Conservation (phyloP, 2,888 invertebrate genomes). For the Nymphalis urticae region DNA sequence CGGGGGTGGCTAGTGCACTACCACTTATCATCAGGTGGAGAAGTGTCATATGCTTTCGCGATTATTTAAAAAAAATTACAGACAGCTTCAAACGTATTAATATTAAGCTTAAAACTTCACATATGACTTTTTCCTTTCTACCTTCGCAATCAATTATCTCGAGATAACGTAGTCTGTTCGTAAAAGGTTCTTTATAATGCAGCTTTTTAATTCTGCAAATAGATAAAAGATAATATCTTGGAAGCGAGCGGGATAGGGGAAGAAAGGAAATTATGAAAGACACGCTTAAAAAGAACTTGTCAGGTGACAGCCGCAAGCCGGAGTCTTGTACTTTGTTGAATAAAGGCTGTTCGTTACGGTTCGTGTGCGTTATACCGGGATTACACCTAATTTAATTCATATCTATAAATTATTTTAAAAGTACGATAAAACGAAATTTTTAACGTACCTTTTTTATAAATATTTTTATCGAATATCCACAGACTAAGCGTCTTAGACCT, state of each 20-base stretch:
- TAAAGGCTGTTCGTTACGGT: conserved; percentile 37
- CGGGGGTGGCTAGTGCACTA: no score
- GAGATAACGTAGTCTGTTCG: conserved; percentile 27
- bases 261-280: conserved; percentile 62
- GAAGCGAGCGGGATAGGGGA: conserved; percentile 49
- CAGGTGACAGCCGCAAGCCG: conserved; percentile 59
- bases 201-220: conserved; percentile 51
- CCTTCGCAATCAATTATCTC: conserved; percentile 39
- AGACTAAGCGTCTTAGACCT: no score
- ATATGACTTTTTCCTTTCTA: conserved; percentile 1
- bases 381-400: neutral
- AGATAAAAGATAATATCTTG: conserved; percentile 60
- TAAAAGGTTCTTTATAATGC: conserved; percentile 39
- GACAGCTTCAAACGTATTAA: neutral
- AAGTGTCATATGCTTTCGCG: no score
- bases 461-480: no score
- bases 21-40: no score
- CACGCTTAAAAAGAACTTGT: conserved; percentile 58
- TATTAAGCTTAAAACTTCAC: neutral
- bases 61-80: no score
- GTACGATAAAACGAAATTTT: neutral
- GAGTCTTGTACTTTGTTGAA: conserved; percentile 37
- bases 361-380: conserved; percentile 19
- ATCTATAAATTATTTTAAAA: neutral
- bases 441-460: neutral